Evolutionary conservation across 1,140 invertebrate genomes (phyloP).

Genomic region (Sipha flava): DNA sequence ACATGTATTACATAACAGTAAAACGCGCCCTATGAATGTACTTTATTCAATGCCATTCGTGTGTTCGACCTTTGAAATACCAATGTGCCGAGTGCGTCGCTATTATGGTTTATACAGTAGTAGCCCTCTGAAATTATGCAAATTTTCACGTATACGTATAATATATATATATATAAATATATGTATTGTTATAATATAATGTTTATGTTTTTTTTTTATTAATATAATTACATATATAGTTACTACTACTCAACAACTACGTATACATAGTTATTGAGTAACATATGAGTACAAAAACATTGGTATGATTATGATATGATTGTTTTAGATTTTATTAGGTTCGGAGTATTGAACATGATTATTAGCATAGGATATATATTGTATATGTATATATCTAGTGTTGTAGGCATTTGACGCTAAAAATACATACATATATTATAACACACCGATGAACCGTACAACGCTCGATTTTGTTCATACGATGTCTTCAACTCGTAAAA

Average conservation of each 20-base stretch:
- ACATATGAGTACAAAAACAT: not conserved
- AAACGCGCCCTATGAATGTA: too few relatives aligned
- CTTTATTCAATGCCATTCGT: too few relatives aligned
- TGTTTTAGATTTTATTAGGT: slow-evolving; percentile 2
- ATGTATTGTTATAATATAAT: too few relatives aligned
- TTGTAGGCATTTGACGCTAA: not conserved
- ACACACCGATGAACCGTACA: too few relatives aligned
- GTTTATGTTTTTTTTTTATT: not conserved
- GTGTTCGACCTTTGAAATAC: not conserved
- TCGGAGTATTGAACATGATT: not conserved
- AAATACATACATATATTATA: not conserved
- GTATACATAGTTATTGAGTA: not conserved
- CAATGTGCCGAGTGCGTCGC: not conserved
- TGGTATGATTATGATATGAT: not conserved
- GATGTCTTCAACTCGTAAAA: not conserved
- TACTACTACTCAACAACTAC: too few relatives aligned
- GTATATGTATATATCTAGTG: not conserved
- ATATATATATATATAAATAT: too few relatives aligned
- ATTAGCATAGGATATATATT: not conserved
- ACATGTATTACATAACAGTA: too few relatives aligned
- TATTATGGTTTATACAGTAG: not conserved
- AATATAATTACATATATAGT: too few relatives aligned
- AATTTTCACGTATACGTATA: slow-evolving; percentile 2
- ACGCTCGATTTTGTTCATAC: not conserved
- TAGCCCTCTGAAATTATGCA: not conserved